Evolutionary conservation across 64 coral and sea anemone genomes (phyloP), one percentile per base, ranked within the genome.

Genomic region (Orbicella faveolata): DNA sequence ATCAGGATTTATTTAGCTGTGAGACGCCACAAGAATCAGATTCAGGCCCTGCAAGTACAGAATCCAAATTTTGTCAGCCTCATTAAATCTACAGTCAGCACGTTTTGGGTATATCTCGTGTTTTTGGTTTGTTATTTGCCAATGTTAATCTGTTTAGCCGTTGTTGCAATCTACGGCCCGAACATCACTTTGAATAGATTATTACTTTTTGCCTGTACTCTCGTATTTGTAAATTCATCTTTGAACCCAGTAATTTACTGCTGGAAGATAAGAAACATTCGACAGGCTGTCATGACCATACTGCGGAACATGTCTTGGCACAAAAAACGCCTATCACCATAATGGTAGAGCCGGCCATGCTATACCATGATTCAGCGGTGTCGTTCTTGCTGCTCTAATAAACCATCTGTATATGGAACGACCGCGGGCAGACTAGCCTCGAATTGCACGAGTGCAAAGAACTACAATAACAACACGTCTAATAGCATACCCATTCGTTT

Each of bases 61-160:
- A 51, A 78, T 8, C 37, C 18, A 48, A 23, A 21, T 8, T 18
- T 23, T 78, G 37, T 1, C 3, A 23, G 75, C 8, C 36, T 23
- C 6, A 2, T 41, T 19, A 78, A 78, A 20, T 51, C 75, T 52
- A 19, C 75, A 4, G 41, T 51, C 16, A 14, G 39, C 7, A 23
- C 11, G 19, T 78, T 52, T 10, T 78, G 51, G 1, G 41, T 78
- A 19, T 78, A 78, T 23, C 4, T 78, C 37, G 36, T 78, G 75
- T 78, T 78, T 78, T 44, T 78, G 19, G 39, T 44, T 78, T 78
- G 37, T 51, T 78, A 78, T 78, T 21, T 78, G 3, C 75, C 75
- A 2, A 10, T 21, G 1, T 20, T 6, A 23, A 21, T 17, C 20
- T 52, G 3, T 6, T 51, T 48, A 8, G 18, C 36, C 21, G 17